Base-by-base conservation (phyloP, 1,140 invertebrate species). In the Pseudomyrmex pallidus region DNA sequence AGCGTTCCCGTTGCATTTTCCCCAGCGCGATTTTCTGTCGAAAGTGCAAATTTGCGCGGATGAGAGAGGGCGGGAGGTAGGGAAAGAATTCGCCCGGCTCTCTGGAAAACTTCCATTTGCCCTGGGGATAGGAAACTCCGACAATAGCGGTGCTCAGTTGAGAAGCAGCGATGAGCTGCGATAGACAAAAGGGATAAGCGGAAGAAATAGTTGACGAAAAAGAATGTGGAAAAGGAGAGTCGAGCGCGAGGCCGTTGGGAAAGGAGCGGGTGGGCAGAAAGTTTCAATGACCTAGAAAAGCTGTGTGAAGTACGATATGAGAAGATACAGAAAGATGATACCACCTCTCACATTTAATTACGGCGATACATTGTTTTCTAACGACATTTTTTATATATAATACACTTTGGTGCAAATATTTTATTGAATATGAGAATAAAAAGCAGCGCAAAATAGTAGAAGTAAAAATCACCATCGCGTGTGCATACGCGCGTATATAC, bases 81-180 rank as follows among this genome's bases (percentile, higher is more conserved):
- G 35, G n/a, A 56, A 54, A 82, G 74, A 72, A 56, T 66, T 72
- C 64, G 56, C 13, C 50, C 56, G 59, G n/a, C n/a, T 85, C 82
- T 85, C 82, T 57, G 76, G 46, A 72, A 83, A 83, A 83, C 66
- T 68, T 80, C 76, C 76, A 80, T 80, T 61, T 80, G 15, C 76
- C 66, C 46, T 22, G 66, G 7, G 76, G 76, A 78, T 70, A 78
- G 76, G 44, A 80, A 80, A 80, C 44, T 80, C 66, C 46, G n/a
- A 66, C 67, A 48, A 72, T 62, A 44, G 22, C 64, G 62, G 66
- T 44, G 15, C 64, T 35, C 44, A 5, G 62, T 64, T 17, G 66
- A 61, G 72, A 22, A 20, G 72, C 50, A 15, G 66, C 66, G 54
- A 66, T 74, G 76, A 82, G 46, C 59, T 17, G 70, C 17, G 57